Percentiles rank a stretch among this genome's conserved stretches.
These are phyloP conservation scores for Sandelia bainsii DNA, from an alignment of 2,797 vertebrate species.

Conservation along the genomic window DNA sequence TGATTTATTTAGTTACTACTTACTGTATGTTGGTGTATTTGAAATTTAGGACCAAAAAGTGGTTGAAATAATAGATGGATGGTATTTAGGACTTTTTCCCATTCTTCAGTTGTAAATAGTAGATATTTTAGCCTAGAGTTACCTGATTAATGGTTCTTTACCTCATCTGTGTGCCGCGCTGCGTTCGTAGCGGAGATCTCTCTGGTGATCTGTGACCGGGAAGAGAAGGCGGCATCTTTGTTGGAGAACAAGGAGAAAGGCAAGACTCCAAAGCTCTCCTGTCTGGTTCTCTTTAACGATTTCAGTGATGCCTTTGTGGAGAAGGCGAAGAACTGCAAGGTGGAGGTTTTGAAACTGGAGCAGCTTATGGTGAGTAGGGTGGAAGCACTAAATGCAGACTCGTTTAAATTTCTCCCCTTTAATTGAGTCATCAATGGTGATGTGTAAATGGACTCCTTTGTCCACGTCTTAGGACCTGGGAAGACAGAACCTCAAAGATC, in stretches of 20 bases:
- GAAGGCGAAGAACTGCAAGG: constrained; percentile 77
- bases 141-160: neutral
- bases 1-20: too few species aligned
- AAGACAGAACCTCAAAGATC: constrained; percentile 82
- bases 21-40: too few species aligned
- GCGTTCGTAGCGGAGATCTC: constrained; percentile 80
- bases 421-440: constrained; percentile 44
- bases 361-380: constrained; percentile 82
- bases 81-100: too few species aligned
- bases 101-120: too few species aligned
- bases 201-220: constrained; percentile 85
- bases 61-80: too few species aligned
- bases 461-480: constrained; percentile 81
- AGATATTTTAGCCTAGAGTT: too few species aligned
- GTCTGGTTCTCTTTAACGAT: constrained; percentile 82
- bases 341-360: constrained; percentile 83
- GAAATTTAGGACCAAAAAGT: too few species aligned
- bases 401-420: constrained; percentile 38
- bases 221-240: constrained; percentile 82
- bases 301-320: constrained; percentile 79
- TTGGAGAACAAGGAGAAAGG: constrained; percentile 83
- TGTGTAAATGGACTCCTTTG: constrained; percentile 52
- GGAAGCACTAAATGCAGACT: constrained; percentile 36
- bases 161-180: neutral
- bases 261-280: constrained; percentile 77